Conservation (phyloP, 2,888 invertebrate species). For the Oscheius sp. region DNA sequence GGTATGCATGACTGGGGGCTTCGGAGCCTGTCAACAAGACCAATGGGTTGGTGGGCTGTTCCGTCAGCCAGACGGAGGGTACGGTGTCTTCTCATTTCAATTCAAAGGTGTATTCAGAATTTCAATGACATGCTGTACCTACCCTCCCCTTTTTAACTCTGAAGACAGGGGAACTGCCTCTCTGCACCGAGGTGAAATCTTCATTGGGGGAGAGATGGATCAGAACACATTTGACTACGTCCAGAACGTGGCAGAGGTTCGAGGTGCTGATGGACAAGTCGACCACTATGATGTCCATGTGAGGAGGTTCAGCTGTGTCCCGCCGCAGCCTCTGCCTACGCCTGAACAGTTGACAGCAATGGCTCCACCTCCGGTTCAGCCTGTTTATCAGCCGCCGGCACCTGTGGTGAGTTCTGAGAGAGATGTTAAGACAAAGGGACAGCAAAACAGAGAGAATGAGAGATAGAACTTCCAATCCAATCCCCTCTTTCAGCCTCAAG, state of each 20-base stretch:
- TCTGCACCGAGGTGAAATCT: conserved; percentile 64
- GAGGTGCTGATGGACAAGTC: conserved; percentile 5
- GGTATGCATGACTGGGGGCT: background rate
- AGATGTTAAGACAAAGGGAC: too few species aligned
- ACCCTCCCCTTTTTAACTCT: conserved; percentile 55
- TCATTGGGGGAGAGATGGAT: conserved; percentile 58
- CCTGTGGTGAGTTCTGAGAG: too few species aligned
- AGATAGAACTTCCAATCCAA: too few species aligned
- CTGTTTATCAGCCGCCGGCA: too few species aligned
- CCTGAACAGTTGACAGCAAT: too few species aligned
- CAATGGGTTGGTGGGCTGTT: conserved; percentile 70
- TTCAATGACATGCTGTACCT: conserved; percentile 62
- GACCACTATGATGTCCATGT: conserved; percentile 16
- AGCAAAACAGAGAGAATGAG: too few species aligned
- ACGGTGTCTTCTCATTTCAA: background rate
- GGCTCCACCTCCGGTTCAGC: too few species aligned
- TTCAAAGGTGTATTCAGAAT: conserved; percentile 45
- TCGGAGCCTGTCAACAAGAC: conserved; percentile 37
- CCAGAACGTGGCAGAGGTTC: background rate
- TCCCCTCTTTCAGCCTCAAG: too few species aligned
- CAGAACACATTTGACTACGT: conserved; percentile 18
- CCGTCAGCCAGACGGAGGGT: background rate
- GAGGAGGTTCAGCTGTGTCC: background rate
- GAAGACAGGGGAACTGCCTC: conserved; percentile 67
- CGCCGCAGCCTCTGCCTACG: conserved; percentile 3